These are phyloP conservation scores for Actenoides hombroni DNA, from an alignment of 2,113 vertebrate species.

Conservation along the genomic window DNA sequence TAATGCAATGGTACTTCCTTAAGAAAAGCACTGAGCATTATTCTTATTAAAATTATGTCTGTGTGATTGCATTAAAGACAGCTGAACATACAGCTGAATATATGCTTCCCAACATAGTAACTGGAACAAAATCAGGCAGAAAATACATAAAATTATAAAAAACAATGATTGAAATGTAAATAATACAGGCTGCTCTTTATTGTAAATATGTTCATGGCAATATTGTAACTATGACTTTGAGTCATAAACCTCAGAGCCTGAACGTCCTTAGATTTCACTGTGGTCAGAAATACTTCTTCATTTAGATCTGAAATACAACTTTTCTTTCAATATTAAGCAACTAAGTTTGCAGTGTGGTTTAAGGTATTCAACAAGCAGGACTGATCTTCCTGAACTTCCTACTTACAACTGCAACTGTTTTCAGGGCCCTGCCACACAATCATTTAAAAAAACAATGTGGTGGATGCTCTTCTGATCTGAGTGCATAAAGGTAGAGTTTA, in stretches of 20 bases:
- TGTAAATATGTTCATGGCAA: neutral
- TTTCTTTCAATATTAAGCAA: neutral
- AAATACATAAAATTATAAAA: neutral
- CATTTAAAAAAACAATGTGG: neutral
- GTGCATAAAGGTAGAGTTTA: accelerated
- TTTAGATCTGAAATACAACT: neutral
- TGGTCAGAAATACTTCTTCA: neutral
- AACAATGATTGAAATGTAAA: neutral
- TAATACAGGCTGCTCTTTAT: neutral
- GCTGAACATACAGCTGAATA: neutral
- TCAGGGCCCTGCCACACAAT: neutral
- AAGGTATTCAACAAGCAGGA: neutral
- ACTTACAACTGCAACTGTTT: neutral
- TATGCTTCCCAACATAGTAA: neutral
- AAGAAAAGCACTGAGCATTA: neutral
- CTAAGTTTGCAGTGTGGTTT: neutral
- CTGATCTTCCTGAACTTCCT: neutral
- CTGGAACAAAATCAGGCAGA: neutral
- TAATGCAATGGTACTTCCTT: neutral
- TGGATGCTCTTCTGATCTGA: neutral
- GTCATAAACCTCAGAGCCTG: neutral
- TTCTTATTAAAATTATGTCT: neutral
- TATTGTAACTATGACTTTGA: neutral
- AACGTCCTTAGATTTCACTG: neutral
- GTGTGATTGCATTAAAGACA: neutral